A percentile compares a stretch with the other conserved stretches of the same genome.
These are phyloP conservation scores for Halichoeres trimaculatus DNA, from an alignment of 2,113 vertebrate genomes.

Conservation along the genomic window DNA sequence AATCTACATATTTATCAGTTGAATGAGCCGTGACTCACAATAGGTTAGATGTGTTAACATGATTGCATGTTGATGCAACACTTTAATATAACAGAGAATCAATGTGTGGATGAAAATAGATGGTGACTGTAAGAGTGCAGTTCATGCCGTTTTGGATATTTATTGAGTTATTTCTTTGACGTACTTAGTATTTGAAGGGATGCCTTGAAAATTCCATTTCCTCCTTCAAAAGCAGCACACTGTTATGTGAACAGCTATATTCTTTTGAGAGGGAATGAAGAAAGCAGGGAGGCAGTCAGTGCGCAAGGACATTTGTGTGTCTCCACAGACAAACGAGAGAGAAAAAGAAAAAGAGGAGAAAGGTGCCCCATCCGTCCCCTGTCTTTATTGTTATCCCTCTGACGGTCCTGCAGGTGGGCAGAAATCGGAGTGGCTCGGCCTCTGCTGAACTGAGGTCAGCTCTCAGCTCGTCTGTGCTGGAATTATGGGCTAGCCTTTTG, in stretches of 20 bases:
- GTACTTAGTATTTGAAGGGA: slow-evolving; percentile 26
- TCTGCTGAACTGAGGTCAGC: slow-evolving; percentile 84
- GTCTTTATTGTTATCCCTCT: slow-evolving; percentile 75
- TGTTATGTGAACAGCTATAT: slow-evolving; percentile 31
- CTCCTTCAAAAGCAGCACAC: slow-evolving; percentile 41
- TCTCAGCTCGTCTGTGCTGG: slow-evolving; percentile 86
- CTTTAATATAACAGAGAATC: slow-evolving; percentile 73
- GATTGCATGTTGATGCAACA: slow-evolving; percentile 78
- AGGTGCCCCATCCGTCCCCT: slow-evolving; percentile 51
- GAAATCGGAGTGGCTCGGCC: slow-evolving; percentile 78
- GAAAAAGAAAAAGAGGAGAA: slow-evolving; percentile 30
- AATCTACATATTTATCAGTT: slow-evolving; percentile 86
- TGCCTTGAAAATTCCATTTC: slow-evolving; percentile 48
- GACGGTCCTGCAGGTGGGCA: slow-evolving; percentile 85
- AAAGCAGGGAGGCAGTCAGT: slow-evolving; percentile 53
- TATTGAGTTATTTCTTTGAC: slow-evolving; percentile 50
- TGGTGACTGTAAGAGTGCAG: slow-evolving; percentile 27
- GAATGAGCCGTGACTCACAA: slow-evolving; percentile 82
- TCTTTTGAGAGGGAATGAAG: slow-evolving; percentile 44
- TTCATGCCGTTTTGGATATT: slow-evolving; percentile 46
- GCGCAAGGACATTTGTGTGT: slow-evolving; percentile 68
- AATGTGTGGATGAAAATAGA: slow-evolving; percentile 57
- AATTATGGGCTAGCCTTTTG: slow-evolving; percentile 88
- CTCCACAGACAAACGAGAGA: slow-evolving; percentile 70
- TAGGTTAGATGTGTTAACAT: slow-evolving; percentile 82